Base-by-base conservation (phyloP, 2,797 vertebrate species). In the Clarias laeviceps region DNA sequence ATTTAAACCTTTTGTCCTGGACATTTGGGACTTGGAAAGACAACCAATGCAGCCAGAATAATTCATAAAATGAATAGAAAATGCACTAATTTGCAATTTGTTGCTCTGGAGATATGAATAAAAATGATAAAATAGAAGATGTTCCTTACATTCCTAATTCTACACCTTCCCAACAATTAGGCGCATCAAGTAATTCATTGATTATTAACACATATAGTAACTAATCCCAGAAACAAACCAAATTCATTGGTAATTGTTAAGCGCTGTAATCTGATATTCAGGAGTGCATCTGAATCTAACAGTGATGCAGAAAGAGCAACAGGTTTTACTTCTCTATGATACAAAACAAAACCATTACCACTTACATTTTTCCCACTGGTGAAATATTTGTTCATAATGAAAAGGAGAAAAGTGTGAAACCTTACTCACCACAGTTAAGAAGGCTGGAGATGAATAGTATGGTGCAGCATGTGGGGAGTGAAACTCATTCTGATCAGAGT, bases 401-500 rank as follows among this genome's bases (percentile, higher is more conserved):
- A 61, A 50, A 82, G 24, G 62, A 34, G 62, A 45, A 72, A 62
- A 29, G n/a, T 62, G 18, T 4, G 34, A 50, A 45, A 20, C 12
- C 40, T 64, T 29, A 83, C 82, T 73, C 29, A 83, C 82, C 68
- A 50, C 69, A 32, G 69, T 27, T 27, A 5, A 29, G 24, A 73
- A 12, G 22, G 9, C 34, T 83, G 68, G 34, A 64, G 57, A 70
- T 62, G 69, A 69, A 14, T 27, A 50, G 57, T 64, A 32, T 27
- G 1, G 32, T 83, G 82, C 69, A 62, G 57, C 69, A 20, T 73
- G 82, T 64, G 11, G 24, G 5, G 69, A 83, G 20, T 5, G 9
- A 62, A 83, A 83, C 69, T 34, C 32, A 18, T 82, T 82, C 81
- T 82, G 65, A 56, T 3, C 78, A 56, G 80, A 69, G 65, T 37